Percentiles rank a stretch among this genome's conserved stretches.
phyloP scores from a whole-genome alignment of 1,140 invertebrate genomes.

The Bombus turneri region DNA sequence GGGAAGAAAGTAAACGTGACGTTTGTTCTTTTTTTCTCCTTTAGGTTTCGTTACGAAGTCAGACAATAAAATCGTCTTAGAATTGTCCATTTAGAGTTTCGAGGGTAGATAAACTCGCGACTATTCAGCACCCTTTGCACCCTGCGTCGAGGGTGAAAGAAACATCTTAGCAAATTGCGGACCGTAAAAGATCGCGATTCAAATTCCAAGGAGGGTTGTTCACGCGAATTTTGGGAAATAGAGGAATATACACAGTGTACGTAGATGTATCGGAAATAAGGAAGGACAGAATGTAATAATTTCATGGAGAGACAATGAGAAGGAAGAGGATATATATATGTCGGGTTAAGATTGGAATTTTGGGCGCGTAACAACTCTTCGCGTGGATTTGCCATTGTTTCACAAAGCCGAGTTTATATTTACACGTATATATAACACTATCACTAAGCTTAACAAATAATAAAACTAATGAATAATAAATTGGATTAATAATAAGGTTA shows the following conservation, averaged over 20 bases:
- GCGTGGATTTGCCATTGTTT: no score
- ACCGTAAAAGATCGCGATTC: constrained; percentile 73
- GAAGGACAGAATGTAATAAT: not conserved
- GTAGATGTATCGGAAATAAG: not conserved
- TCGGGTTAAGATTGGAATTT: no score
- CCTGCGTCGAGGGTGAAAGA: constrained; percentile 20
- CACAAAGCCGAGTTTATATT: no score
- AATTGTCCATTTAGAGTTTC: not conserved
- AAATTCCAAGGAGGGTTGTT: constrained; percentile 37
- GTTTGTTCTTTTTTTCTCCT: not conserved
- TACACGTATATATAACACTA: no score
- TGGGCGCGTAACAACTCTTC: no score
- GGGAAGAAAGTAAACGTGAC: not conserved
- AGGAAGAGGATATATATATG: not conserved
- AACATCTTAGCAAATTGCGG: constrained; percentile 73
- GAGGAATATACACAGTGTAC: not conserved
- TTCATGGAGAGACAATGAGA: no score
- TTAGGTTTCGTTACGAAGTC: no score
- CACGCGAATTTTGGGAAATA: not conserved
- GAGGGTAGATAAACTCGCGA: constrained; percentile 4
- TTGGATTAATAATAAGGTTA: no score
- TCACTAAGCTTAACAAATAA: no score
- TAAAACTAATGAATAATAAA: no score
- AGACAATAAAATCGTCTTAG: not conserved
- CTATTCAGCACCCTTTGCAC: constrained; percentile 42